Conservation (phyloP, 2,797 vertebrate species). For the Prunella strophiata region DNA sequence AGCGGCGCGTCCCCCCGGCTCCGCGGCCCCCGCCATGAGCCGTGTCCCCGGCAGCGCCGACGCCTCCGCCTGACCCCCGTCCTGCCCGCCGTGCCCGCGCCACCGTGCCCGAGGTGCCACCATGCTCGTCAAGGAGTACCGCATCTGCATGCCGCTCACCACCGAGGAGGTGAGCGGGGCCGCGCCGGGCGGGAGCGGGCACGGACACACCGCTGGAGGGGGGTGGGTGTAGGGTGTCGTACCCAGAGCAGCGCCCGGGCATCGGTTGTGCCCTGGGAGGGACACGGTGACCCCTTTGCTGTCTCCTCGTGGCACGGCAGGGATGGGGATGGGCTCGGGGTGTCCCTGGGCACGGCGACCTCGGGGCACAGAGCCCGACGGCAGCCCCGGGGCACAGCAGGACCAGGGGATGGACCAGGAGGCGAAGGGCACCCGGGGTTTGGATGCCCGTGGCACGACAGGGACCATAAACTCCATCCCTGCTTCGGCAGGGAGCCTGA, state of each 20-base stretch:
- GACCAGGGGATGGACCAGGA: not conserved
- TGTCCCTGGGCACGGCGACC: not conserved
- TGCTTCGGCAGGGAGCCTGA: not conserved
- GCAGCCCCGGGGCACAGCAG: not conserved
- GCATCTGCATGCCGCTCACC: constrained; percentile 93
- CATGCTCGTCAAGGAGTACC: constrained; percentile 94
- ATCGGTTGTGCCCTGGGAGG: not conserved
- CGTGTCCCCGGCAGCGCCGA: not conserved
- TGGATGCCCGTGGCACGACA: not conserved
- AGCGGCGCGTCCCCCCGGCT: not conserved
- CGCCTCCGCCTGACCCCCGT: not conserved
- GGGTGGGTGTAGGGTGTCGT: not conserved
- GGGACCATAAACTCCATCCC: not conserved
- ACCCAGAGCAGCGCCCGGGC: not conserved
- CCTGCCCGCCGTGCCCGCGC: not conserved
- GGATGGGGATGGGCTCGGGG: not conserved
- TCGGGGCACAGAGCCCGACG: accelerated
- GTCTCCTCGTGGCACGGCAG: not conserved
- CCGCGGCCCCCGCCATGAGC: not conserved
- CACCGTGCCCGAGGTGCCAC: not conserved
- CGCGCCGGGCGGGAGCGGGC: not conserved
- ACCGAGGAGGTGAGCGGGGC: constrained; percentile 88
- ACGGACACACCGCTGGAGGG: accelerated
- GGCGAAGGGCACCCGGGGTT: accelerated
- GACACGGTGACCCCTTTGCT: accelerated